Base-by-base conservation (phyloP, 2,888 invertebrate species). In the Melipona bicolor region DNA sequence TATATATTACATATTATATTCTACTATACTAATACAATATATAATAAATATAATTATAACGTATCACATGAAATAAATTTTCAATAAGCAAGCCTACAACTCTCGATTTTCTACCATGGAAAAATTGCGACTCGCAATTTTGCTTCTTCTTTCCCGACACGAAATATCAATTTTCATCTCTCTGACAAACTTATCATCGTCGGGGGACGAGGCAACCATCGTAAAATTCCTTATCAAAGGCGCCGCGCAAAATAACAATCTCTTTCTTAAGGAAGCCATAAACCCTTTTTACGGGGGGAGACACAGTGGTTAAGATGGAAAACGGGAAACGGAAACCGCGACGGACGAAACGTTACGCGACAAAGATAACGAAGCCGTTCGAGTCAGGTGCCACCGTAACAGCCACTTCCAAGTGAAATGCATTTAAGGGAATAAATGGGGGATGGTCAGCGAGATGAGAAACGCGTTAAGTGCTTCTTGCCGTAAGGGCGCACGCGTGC, bases 361-460 rank as follows among this genome's bases (percentile, higher is more conserved):
- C 69, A 36, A 24, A 54, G 75, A 76, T 70, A 79, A 79, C 79
- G 75, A 76, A 54, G 70, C 64, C 61, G 64, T 52, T 56, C 56
- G 69, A 56, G 80, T n/a, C 77, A 86, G 86, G 86, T 86, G 84
- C 62, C 67, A 49, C 4, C 67, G 79, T 70, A 76, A 70, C 67
- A 52, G 64, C 72, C 69, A 62, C 64, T 24, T 76, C 61, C 65
- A 81, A 85, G 78, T 84, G 32, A 78, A 79, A 77, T 84, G 81
- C 77, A 74, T 86, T 84, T 84, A 68, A 78, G 77, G 76, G 72
- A 74, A 73, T 81, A 86, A 87, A 84, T 81, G 32, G 32, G 32
- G 86, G 81, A 59, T n/a, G 81, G 78, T 62, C 79, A 75, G 75
- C 49, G 77, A 73, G 80, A 83, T 76, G 32, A 32, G 81, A 73